These are phyloP conservation scores for Galleria mellonella DNA, from an alignment of 1,140 invertebrate genomes.

Conservation along the genomic window DNA sequence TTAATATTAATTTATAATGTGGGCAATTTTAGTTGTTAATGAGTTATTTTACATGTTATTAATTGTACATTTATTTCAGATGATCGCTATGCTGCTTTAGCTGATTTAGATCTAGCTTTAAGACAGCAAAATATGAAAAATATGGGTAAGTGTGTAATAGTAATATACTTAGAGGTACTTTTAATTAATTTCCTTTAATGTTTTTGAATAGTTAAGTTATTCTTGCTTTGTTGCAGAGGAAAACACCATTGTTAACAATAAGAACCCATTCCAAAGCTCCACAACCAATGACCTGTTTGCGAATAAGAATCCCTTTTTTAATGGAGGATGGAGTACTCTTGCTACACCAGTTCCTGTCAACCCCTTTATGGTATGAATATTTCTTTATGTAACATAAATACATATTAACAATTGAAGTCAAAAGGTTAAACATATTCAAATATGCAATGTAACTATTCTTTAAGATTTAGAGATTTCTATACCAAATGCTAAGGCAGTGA, in stretches of 20 bases:
- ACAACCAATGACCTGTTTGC: slow-evolving; percentile 48
- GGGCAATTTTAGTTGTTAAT: not conserved
- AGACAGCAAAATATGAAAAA: slow-evolving; percentile 65
- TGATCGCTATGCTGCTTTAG: slow-evolving; percentile 71
- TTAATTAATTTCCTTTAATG: not conserved
- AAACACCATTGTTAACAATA: slow-evolving; percentile 36
- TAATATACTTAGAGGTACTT: not conserved
- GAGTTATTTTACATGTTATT: slow-evolving; percentile 1
- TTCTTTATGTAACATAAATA: not conserved
- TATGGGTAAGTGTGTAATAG: slow-evolving; percentile 42
- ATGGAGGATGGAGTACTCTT: slow-evolving; percentile 50
- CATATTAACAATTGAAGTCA: too few species aligned
- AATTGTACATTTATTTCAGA: slow-evolving; percentile 36
- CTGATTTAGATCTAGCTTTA: slow-evolving; percentile 65
- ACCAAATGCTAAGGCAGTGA: too few species aligned
- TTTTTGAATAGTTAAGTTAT: not conserved
- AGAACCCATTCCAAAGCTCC: slow-evolving; percentile 64
- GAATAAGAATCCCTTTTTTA: slow-evolving; percentile 63
- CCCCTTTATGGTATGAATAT: slow-evolving; percentile 53
- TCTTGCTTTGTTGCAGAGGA: slow-evolving; percentile 44
- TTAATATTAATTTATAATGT: not conserved
- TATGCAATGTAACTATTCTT: too few species aligned
- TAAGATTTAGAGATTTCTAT: too few species aligned
- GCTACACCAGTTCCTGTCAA: slow-evolving; percentile 42
- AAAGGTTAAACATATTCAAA: too few species aligned